These are phyloP conservation scores for Triplophysa bombifrons DNA, from an alignment of 2,797 vertebrate species.

Conservation along the genomic window DNA sequence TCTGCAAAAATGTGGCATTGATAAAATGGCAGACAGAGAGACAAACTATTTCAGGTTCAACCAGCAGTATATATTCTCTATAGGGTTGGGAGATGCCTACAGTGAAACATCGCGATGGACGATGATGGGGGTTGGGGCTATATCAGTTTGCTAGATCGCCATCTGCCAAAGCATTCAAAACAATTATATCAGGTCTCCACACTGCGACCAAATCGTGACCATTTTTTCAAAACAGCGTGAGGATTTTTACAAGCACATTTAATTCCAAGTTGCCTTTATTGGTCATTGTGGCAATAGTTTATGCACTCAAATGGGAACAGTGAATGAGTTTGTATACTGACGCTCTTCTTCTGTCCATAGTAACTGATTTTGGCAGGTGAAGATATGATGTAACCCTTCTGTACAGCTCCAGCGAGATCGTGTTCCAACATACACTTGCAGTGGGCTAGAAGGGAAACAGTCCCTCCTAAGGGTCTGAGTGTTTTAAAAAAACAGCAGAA, in stretches of 20 bases:
- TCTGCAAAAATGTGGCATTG: background rate
- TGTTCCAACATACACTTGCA: constrained; percentile 34
- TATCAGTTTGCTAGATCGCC: too few relatives aligned
- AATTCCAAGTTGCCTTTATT: background rate
- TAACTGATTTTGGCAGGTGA: constrained; percentile 48
- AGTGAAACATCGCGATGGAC: too few relatives aligned
- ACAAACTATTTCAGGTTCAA: background rate
- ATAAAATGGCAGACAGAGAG: background rate
- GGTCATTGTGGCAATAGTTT: background rate
- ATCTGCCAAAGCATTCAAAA: too few relatives aligned
- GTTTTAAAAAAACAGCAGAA: background rate
- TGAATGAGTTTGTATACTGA: constrained; percentile 34
- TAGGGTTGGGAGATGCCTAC: too few relatives aligned
- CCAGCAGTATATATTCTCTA: background rate
- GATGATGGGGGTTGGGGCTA: too few relatives aligned
- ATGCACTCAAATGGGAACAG: constrained; percentile 8
- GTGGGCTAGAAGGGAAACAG: background rate
- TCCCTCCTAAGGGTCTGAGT: background rate
- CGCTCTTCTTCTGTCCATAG: constrained; percentile 22
- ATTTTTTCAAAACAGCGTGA: too few relatives aligned
- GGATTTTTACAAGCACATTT: too few relatives aligned
- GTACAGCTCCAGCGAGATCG: constrained; percentile 22
- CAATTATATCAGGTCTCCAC: too few relatives aligned
- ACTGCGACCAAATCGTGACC: too few relatives aligned
- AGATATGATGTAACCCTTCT: constrained; percentile 36